Conservation (phyloP, 2,113 vertebrate species). For the Dipodomys merriami region DNA sequence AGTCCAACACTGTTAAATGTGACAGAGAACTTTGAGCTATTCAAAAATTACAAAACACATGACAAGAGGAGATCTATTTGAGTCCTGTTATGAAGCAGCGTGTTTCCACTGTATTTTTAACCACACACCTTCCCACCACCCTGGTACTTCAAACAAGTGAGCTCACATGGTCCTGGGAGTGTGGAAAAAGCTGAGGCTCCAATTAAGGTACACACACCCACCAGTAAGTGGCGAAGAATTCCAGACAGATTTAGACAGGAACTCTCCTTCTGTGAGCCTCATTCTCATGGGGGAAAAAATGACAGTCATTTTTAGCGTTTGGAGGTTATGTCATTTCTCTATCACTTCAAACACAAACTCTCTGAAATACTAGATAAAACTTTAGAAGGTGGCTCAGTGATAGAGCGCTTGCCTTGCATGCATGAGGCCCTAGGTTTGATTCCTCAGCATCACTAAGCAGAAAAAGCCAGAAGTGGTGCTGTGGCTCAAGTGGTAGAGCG, state of each 20-base stretch:
- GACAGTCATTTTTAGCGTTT: neutral
- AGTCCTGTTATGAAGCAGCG: neutral
- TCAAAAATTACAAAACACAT: neutral
- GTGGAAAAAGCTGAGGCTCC: neutral
- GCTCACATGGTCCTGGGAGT: neutral
- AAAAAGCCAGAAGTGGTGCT: too few species aligned
- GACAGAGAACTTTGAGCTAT: neutral
- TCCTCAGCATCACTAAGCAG: too few species aligned
- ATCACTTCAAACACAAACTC: neutral
- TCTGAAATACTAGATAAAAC: conserved; percentile 60
- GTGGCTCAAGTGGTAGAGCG: too few species aligned
- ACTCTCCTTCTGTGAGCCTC: neutral
- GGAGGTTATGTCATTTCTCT: conserved; percentile 42
- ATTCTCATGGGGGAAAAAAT: neutral
- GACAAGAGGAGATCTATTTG: conserved; percentile 54
- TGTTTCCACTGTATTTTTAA: conserved; percentile 46
- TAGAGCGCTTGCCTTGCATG: too few species aligned
- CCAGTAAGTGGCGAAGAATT: neutral
- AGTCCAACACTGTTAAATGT: conserved; percentile 45
- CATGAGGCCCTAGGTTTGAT: too few species aligned
- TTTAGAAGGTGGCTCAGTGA: neutral
- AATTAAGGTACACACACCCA: neutral
- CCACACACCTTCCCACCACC: neutral
- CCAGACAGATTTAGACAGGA: neutral
- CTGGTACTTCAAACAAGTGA: neutral